Evolutionary conservation across 2,888 invertebrate genomes (phyloP).

Genomic region (Xestia c-nigrum): DNA sequence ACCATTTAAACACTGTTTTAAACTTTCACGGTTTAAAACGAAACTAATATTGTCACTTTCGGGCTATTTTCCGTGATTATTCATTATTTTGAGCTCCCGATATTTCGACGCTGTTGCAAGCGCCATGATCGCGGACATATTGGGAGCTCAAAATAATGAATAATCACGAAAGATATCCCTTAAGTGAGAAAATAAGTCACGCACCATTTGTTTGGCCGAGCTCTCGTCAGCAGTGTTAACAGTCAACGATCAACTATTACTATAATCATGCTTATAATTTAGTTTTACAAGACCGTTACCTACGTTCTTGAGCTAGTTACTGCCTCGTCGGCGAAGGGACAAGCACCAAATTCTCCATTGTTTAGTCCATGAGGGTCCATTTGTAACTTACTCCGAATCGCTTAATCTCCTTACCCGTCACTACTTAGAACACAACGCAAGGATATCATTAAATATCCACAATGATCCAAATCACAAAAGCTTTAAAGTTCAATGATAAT

Average conservation of each 20-base stretch:
- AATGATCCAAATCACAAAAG: slow-evolving; percentile 21
- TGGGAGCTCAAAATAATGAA: too few relatives aligned
- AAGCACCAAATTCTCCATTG: background rate
- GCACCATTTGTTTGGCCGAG: background rate
- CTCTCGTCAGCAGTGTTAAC: background rate
- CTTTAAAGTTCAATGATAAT: slow-evolving; percentile 6
- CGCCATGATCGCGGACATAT: too few relatives aligned
- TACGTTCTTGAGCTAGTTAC: background rate
- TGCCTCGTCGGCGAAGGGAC: background rate
- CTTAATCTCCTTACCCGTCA: background rate
- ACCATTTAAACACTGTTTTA: background rate
- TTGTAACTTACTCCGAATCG: slow-evolving; percentile 29
- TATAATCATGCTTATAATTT: background rate
- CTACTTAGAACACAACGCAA: slow-evolving; percentile 25
- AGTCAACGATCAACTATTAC: background rate
- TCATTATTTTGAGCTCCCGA: too few relatives aligned
- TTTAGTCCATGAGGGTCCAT: slow-evolving; percentile 18
- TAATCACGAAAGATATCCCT: too few relatives aligned
- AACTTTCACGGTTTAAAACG: too few relatives aligned
- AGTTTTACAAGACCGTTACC: background rate
- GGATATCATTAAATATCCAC: slow-evolving; percentile 20
- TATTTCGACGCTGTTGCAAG: too few relatives aligned
- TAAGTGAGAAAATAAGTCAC: too few relatives aligned
- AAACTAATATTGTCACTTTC: too few relatives aligned
- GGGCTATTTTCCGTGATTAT: too few relatives aligned